phyloP scores from a whole-genome alignment of 2,888 invertebrate genomes.

The Chaetogeoica ovagalla region DNA sequence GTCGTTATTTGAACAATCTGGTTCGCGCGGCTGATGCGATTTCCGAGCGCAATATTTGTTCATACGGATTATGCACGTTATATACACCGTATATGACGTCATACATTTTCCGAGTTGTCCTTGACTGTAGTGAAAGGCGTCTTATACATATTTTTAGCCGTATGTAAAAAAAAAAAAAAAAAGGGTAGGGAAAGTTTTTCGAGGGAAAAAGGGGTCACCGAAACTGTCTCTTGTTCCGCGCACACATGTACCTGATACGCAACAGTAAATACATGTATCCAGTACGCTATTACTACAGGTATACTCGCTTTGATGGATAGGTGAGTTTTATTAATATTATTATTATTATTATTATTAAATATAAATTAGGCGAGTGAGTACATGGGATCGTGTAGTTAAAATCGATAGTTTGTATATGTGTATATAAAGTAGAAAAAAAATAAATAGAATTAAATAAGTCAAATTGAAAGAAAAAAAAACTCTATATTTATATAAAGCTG shows the following conservation, averaged over 20 bases:
- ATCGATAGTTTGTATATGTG: too few species aligned
- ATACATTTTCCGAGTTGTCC: slow-evolving; percentile 51
- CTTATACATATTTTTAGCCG: slow-evolving; percentile 10
- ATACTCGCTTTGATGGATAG: slow-evolving; percentile 36
- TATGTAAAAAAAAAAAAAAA: slow-evolving; percentile 16
- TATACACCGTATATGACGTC: slow-evolving; percentile 38
- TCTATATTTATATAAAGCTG: too few species aligned
- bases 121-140: slow-evolving; percentile 50
- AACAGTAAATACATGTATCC: slow-evolving; percentile 33
- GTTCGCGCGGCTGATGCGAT: slow-evolving; percentile 3
- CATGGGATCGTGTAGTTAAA: background rate
- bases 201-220: slow-evolving; percentile 51
- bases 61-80: slow-evolving; percentile 16
- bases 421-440: too few species aligned
- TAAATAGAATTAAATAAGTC: too few species aligned
- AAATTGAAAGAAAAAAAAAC: too few species aligned
- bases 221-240: slow-evolving; percentile 31
- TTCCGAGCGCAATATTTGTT: slow-evolving; percentile 12
- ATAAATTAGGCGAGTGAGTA: background rate
- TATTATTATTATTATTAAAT: background rate
- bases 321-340: slow-evolving; percentile 18
- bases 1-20: background rate
- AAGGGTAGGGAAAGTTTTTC: slow-evolving; percentile 44
- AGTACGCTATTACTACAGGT: background rate
- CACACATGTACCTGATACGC: slow-evolving; percentile 31